These are phyloP conservation scores for Ypsolopha scabrella DNA, from an alignment of 2,888 invertebrate species.

Conservation along the genomic window DNA sequence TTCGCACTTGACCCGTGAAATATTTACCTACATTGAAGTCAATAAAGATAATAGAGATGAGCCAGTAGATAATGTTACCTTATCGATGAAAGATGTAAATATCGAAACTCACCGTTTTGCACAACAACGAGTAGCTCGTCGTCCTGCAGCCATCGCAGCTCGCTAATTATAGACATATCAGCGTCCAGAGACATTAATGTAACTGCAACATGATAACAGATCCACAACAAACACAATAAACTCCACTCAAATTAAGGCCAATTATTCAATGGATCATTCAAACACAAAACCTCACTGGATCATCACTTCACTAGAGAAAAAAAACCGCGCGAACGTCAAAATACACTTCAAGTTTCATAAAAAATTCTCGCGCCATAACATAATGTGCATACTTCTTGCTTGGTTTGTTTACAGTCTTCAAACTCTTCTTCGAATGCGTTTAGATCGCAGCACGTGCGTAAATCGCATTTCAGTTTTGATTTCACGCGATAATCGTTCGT, in stretches of 20 bases:
- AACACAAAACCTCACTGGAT: slow-evolving; percentile 27
- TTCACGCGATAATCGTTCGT: slow-evolving; percentile 22
- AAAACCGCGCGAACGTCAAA: slow-evolving; percentile 25
- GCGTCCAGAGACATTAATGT: slow-evolving; percentile 51
- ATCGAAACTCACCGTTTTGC: slow-evolving; percentile 54
- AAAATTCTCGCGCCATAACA: slow-evolving; percentile 31
- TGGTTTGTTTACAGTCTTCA: slow-evolving; percentile 2
- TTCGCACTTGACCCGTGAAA: not conserved
- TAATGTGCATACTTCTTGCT: slow-evolving; percentile 15
- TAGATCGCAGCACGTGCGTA: not conserved
- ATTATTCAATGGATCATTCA: slow-evolving; percentile 16
- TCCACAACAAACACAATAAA: slow-evolving; percentile 28
- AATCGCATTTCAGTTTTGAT: slow-evolving; percentile 16
- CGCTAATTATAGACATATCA: slow-evolving; percentile 67
- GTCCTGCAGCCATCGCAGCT: slow-evolving; percentile 62
- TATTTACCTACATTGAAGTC: not conserved
- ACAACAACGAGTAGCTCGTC: slow-evolving; percentile 62
- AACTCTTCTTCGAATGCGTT: not conserved
- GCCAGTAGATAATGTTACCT: too few species aligned
- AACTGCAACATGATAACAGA: slow-evolving; percentile 42
- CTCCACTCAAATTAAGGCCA: slow-evolving; percentile 24
- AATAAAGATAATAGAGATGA: too few species aligned
- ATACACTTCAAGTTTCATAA: slow-evolving; percentile 32
- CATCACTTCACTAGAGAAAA: slow-evolving; percentile 44
- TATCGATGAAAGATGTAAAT: not conserved